phyloP scores from a whole-genome alignment of 2,113 vertebrate species.

The Sinocyclocheilus anshuiensis region DNA sequence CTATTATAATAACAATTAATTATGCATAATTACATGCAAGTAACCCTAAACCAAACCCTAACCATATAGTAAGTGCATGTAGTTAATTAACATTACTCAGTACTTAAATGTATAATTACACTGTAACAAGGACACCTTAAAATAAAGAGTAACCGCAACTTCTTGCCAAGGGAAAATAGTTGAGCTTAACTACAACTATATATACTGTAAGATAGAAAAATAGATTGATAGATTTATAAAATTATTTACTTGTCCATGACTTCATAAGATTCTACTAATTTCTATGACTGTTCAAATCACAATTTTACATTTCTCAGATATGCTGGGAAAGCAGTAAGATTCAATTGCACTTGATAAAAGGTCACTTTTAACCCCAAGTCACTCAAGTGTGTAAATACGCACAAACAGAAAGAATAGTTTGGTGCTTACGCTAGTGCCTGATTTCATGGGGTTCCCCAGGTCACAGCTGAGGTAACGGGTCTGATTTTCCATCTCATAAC shows the following conservation, averaged over 20 bases:
- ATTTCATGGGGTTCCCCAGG: slow-evolving; percentile 92
- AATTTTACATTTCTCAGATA: not conserved
- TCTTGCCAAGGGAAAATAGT: not conserved
- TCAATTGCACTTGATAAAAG: not conserved
- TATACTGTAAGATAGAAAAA: no score
- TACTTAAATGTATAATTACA: no score
- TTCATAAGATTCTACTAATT: not conserved
- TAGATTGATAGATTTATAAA: no score
- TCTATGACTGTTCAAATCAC: not conserved
- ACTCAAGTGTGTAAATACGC: not conserved
- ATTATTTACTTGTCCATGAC: no score
- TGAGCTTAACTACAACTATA: not conserved
- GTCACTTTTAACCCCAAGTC: not conserved
- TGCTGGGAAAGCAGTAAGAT: not conserved
- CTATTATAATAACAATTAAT: no score
- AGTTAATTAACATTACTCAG: no score
- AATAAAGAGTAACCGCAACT: no score
- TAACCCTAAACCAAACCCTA: no score
- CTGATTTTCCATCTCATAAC: slow-evolving; percentile 83
- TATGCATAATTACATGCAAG: no score
- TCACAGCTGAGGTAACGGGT: slow-evolving; percentile 87
- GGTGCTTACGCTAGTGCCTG: slow-evolving; percentile 81
- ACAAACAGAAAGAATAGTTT: not conserved
- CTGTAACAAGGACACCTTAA: no score
- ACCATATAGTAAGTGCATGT: no score